Percentiles rank a stretch among this genome's conserved stretches.
Evolutionary conservation across 2,113 vertebrate genomes (phyloP).

Genomic region (Sciurus niger): DNA sequence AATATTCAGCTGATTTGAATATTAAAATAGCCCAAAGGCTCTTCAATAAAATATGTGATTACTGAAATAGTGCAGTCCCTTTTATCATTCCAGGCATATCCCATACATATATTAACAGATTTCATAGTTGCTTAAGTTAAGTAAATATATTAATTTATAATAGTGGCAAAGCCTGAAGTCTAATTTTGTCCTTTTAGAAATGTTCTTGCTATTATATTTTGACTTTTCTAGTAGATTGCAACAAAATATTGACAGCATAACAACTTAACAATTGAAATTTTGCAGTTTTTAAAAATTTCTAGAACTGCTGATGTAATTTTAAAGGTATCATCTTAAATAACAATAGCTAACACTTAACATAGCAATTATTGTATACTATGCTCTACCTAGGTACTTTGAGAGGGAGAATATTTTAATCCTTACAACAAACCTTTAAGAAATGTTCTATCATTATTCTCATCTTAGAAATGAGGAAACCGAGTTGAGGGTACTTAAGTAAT

Average conservation of each 20-base stretch:
- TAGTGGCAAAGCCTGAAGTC: constrained; percentile 66
- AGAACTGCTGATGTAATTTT: background rate
- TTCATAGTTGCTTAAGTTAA: constrained; percentile 78
- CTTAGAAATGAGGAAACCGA: background rate
- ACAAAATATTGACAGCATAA: constrained; percentile 33
- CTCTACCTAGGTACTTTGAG: background rate
- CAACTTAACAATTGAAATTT: constrained; percentile 42
- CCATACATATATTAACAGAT: constrained; percentile 79
- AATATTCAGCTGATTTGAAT: constrained; percentile 77
- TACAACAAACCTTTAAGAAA: background rate
- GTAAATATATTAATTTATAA: constrained; percentile 82
- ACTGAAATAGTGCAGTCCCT: constrained; percentile 14
- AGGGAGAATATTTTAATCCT: background rate
- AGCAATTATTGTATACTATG: background rate
- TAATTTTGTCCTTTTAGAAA: constrained; percentile 62
- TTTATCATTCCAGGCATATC: constrained; percentile 59
- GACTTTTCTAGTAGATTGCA: background rate
- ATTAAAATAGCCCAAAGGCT: constrained; percentile 74
- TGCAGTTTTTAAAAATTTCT: background rate
- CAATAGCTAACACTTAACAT: background rate
- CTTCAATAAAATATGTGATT: constrained; percentile 72
- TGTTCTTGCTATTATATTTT: constrained; percentile 24
- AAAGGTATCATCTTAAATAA: background rate
- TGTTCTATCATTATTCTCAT: background rate
- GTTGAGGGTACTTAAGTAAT: background rate